Evolutionary conservation across 2,113 vertebrate species (phyloP), one percentile per base, ranked within the genome.

Genomic region (Vulpes vulpes): DNA sequence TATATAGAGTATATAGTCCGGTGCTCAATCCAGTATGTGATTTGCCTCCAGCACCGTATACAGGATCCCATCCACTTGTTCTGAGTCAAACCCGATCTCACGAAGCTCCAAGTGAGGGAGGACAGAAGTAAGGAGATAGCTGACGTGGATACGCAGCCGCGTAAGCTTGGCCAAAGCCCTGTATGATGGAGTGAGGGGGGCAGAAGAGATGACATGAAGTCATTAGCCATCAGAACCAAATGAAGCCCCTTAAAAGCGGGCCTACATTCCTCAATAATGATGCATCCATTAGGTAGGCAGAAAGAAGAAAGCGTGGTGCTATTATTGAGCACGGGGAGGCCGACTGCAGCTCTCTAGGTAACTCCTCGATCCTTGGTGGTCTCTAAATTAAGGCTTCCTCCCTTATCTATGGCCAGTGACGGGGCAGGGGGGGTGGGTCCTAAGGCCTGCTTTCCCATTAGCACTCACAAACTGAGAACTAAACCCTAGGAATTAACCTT

Each of bases 1-100:
- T 62, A 57, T 53, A 95, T 12, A 94, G 60, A 97, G 53, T 62
- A 69, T 69, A 96, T 81, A 88, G 94, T 85, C 84, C 94, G 91
- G 74, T 84, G 95, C 53, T 98, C 98, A 97, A 49, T 98, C 96
- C 96, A 97, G 90, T 93, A 87, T 97, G 97, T 96, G 87, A 73
- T 99, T 99, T 94, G 99, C 99, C 94, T 99, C 99, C 96, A 99
- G 98, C 95, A 99, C 98, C 87, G 98, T 99, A 97, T 99, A 99
- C 96, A 99, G 98, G 98, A 99, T 99, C 98, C 97, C 98, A 98
- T 99, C 99, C 69, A 99, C 98, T 51, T 99, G 99, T 38, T 98
- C 96, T 0, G 97, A 99, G 84, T 99, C 99, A 89, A 98, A 97
- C 96, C 98, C 99, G 98, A 99, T 99, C 91, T 99, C 99, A 57